These are phyloP conservation scores for Dastarcus helophoroides DNA, from an alignment of 2,888 invertebrate genomes.

Conservation along the genomic window DNA sequence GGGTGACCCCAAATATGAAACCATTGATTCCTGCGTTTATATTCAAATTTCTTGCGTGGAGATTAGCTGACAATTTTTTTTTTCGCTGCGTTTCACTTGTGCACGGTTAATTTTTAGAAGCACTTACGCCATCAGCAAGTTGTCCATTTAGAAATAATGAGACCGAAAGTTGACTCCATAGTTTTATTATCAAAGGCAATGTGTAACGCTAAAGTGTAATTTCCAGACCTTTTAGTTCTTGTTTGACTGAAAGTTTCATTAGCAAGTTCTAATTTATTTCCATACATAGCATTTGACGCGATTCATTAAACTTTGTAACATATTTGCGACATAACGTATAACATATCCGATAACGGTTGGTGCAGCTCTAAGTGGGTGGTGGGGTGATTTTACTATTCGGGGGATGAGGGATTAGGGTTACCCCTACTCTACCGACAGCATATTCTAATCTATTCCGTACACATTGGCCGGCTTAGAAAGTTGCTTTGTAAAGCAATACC, in stretches of 20 bases:
- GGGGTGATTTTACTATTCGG: neutral
- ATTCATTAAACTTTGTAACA: constrained; percentile 21
- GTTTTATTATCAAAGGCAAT: too few species aligned
- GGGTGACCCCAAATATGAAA: too few species aligned
- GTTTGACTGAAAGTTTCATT: constrained; percentile 1
- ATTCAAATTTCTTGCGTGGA: too few species aligned
- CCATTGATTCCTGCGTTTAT: too few species aligned
- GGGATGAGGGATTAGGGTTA: neutral
- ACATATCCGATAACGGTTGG: constrained; percentile 12
- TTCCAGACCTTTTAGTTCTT: neutral
- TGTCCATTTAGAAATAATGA: too few species aligned
- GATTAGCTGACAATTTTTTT: too few species aligned
- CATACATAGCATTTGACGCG: constrained; percentile 20
- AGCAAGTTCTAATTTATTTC: constrained; percentile 17
- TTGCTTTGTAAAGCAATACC: constrained; percentile 1
- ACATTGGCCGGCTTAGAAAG: constrained; percentile 20
- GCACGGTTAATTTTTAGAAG: too few species aligned
- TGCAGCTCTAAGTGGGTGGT: too few species aligned
- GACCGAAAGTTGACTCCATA: too few species aligned
- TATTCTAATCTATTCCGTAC: constrained; percentile 24
- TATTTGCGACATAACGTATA: constrained; percentile 17
- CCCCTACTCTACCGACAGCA: neutral
- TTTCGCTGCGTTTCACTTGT: too few species aligned
- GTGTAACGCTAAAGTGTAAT: too few species aligned
- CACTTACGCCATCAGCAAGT: too few species aligned